Evolutionary conservation across 2,797 vertebrate genomes (phyloP).

Genomic region (Mionectes olivaceus): DNA sequence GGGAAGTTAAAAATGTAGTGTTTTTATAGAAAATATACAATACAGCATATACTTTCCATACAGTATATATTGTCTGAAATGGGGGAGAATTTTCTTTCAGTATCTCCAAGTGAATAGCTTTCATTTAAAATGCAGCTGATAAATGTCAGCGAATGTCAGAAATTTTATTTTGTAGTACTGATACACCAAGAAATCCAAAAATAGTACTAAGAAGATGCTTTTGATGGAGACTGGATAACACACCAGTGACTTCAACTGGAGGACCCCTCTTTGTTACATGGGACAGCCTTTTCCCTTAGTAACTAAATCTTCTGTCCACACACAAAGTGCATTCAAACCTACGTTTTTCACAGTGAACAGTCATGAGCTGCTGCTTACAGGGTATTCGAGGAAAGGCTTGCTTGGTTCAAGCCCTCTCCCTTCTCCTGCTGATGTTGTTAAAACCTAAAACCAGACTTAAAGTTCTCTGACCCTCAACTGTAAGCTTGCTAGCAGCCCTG

Average conservation of each 20-base stretch:
- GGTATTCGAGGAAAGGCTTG: background rate
- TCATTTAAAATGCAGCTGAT: background rate
- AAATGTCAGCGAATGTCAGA: background rate
- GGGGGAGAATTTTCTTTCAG: background rate
- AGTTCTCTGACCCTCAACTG: background rate
- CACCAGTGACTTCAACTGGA: background rate
- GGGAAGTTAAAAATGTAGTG: conserved; percentile 59
- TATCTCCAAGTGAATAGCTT: background rate
- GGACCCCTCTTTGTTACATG: background rate
- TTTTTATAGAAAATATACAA: conserved; percentile 67
- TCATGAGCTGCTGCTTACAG: background rate
- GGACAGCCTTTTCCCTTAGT: background rate
- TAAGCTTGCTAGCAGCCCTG: background rate
- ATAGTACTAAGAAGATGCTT: background rate
- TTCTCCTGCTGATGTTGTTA: background rate
- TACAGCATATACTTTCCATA: background rate
- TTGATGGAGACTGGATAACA: background rate
- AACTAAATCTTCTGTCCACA: background rate
- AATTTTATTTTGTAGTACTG: background rate
- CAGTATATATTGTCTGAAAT: background rate
- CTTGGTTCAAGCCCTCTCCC: background rate
- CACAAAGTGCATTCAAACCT: background rate
- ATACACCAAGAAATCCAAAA: background rate
- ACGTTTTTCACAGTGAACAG: background rate
- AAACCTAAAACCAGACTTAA: background rate